Evolutionary conservation across 1,140 invertebrate genomes (phyloP).

Genomic region (Pseudomyrmex concolor): DNA sequence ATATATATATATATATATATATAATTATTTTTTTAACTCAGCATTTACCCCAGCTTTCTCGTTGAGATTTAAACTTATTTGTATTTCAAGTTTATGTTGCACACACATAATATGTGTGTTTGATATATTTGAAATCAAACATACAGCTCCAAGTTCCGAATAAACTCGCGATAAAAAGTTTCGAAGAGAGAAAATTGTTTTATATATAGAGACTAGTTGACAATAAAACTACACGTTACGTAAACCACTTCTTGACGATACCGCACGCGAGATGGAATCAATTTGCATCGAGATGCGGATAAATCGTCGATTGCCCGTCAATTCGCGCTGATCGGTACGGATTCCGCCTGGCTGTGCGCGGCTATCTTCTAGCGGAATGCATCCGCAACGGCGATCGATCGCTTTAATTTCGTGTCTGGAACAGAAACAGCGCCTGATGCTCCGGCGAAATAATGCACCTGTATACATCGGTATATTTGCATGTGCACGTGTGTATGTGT

Average conservation of each 20-base stretch:
- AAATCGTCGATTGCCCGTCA: slow-evolving; percentile 43
- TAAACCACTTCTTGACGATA: slow-evolving; percentile 13
- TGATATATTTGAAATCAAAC: background rate
- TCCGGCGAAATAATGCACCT: slow-evolving; percentile 58
- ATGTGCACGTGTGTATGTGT: background rate
- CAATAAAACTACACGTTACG: background rate
- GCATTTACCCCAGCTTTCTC: background rate
- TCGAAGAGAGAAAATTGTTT: background rate
- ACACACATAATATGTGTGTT: too few relatives aligned
- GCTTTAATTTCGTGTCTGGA: slow-evolving; percentile 62
- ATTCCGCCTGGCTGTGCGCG: slow-evolving; percentile 9
- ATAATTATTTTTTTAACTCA: slow-evolving; percentile 30
- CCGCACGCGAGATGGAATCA: slow-evolving; percentile 14
- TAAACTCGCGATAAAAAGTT: background rate
- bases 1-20: background rate
- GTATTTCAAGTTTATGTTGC: slow-evolving; percentile 14
- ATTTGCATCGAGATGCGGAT: slow-evolving; percentile 49
- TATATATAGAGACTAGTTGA: background rate
- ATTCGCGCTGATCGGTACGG: slow-evolving; percentile 17
- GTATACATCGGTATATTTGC: background rate
- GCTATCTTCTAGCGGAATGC: slow-evolving; percentile 30
- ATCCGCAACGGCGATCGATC: slow-evolving; percentile 53
- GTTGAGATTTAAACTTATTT: background rate
- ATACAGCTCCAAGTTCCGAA: background rate
- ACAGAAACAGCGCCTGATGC: slow-evolving; percentile 46